Conservation (phyloP, 2,113 vertebrate species). For the Rhea americana region DNA sequence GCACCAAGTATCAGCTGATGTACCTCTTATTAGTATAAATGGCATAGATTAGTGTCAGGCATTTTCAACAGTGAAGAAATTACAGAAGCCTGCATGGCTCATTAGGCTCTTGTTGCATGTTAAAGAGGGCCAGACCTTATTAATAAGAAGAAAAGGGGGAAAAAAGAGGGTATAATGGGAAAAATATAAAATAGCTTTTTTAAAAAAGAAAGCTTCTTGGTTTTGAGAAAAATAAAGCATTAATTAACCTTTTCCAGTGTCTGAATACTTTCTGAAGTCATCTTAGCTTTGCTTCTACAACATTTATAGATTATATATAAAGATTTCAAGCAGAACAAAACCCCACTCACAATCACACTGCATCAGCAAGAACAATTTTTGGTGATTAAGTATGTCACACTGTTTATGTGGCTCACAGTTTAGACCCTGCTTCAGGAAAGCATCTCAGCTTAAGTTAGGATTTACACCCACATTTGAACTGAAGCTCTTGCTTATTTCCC, state of each 20-base stretch:
- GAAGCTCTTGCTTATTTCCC: neutral
- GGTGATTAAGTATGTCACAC: neutral
- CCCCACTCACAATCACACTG: neutral
- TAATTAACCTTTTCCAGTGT: slow-evolving; percentile 26
- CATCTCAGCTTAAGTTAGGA: neutral
- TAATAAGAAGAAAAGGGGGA: slow-evolving; percentile 72
- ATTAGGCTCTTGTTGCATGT: slow-evolving; percentile 79
- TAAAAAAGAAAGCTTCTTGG: neutral
- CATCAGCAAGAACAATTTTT: neutral
- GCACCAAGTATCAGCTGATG: slow-evolving; percentile 78
- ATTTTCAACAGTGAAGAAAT: slow-evolving; percentile 83
- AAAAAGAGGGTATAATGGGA: neutral
- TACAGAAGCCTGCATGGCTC: slow-evolving; percentile 81
- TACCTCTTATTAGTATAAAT: slow-evolving; percentile 84
- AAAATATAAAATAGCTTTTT: slow-evolving; percentile 42
- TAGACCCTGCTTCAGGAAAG: neutral
- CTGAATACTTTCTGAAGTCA: slow-evolving; percentile 25
- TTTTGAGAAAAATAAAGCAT: slow-evolving; percentile 6
- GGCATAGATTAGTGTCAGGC: slow-evolving; percentile 82
- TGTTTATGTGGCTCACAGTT: neutral
- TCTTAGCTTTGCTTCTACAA: neutral
- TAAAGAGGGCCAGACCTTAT: slow-evolving; percentile 81
- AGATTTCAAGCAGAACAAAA: neutral
- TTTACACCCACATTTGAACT: neutral
- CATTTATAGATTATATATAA: neutral